Evolutionary conservation across 2,113 vertebrate genomes (phyloP).

Genomic region (Cyprinodon tularosa): DNA sequence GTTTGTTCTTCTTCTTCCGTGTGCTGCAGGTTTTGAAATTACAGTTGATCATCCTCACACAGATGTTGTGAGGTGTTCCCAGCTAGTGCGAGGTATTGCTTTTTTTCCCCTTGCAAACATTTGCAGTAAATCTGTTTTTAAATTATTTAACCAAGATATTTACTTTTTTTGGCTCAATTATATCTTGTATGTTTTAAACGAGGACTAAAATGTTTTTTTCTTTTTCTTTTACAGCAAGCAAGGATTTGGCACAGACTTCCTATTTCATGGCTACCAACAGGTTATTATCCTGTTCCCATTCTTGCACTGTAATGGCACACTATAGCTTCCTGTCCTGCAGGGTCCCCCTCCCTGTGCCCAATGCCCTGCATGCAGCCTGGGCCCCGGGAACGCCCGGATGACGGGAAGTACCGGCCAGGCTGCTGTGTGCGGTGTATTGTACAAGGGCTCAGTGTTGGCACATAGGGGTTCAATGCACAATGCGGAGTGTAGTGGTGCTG

Average conservation of each 20-base stretch:
- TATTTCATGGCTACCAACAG: conserved; percentile 99
- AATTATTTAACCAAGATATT: not conserved
- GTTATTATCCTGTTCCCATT: conserved; percentile 99
- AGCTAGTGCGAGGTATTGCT: conserved; percentile 96
- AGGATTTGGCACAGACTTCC: conserved; percentile 99
- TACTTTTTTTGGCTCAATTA: too few species aligned
- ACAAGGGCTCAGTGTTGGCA: conserved; percentile 91
- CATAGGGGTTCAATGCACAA: conserved; percentile 96
- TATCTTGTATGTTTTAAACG: not conserved
- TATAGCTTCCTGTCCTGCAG: conserved; percentile 99
- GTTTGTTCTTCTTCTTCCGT: not conserved
- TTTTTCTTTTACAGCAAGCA: conserved; percentile 89
- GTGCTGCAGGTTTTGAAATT: conserved; percentile 96
- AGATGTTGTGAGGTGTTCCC: conserved; percentile 99
- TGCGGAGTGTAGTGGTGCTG: conserved; percentile 99
- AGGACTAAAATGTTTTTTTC: conserved; percentile 33
- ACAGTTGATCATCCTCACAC: conserved; percentile 99
- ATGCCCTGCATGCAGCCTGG: conserved; percentile 88
- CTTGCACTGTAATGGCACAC: conserved; percentile 99
- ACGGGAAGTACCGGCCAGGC: conserved; percentile 82
- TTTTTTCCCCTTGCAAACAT: not conserved
- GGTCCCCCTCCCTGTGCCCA: conserved; percentile 94
- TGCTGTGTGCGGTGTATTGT: conserved; percentile 97
- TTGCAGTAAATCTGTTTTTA: not conserved
- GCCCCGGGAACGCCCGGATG: conserved; percentile 81